Evolutionary conservation across 2,113 vertebrate species (phyloP), one percentile per base, ranked within the genome.

Genomic region (Diphyllodes magnificus): DNA sequence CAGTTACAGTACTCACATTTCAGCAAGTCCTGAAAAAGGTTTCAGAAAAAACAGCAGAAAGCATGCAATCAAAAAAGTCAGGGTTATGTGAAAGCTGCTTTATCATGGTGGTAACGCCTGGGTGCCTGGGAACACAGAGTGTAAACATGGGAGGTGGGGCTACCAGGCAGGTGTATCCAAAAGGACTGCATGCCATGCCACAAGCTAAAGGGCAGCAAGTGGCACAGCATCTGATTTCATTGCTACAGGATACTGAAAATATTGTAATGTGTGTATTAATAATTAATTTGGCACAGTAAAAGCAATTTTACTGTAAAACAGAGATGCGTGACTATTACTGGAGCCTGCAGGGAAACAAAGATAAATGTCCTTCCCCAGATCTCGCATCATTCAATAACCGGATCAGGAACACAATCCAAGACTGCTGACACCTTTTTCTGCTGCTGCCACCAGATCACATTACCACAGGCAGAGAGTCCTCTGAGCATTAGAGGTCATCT

Each of bases 401-500:
- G 60, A 84, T 23, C 1, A 3, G 75, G 82, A 94, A 93, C 66
- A 83, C 0, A 1, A 85, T 28, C 59, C 92, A 83, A 50, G 59
- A 94, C 49, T 91, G 90, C 89, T 92, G 93, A 91, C 84, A 87
- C 66, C 80, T 65, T 90, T 53, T 92, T 56, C 66, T 89, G 78
- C 87, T 82, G 89, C 94, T 91, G 66, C 56, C 92, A 77, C 75
- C 40, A 68, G 90, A 93, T 96, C 94, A 92, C 68, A 75, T 90
- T 94, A 91, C 79, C 64, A 63, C 33, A 60, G 78, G 33, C 45
- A 1, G 59, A 76, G 61, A 91, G 79, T 92, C 68, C 76, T 81
- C 69, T 51, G n/a, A 82, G 64, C 3, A 0, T n/a, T 95, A 86
- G 79, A 96, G 94, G 96, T 94, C 94, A 97, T 68, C 69, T 82